Conservation (phyloP, 2,797 vertebrate species). For the Crocodylus rhombifer region DNA sequence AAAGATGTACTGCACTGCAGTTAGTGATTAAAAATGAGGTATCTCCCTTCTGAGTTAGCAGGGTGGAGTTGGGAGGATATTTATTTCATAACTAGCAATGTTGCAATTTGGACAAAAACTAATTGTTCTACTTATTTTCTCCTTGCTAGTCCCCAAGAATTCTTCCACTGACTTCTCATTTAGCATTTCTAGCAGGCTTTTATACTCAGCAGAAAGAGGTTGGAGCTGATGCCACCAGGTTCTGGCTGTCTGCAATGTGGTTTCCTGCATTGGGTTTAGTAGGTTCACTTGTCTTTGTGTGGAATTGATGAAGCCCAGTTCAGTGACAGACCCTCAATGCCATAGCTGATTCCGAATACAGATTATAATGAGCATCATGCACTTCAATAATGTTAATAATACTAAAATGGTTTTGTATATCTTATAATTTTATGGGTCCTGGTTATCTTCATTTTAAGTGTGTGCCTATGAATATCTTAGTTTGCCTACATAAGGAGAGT, state of each 20-base stretch:
- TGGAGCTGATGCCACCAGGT: background rate
- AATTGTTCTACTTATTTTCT: background rate
- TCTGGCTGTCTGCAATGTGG: background rate
- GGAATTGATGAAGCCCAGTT: no score
- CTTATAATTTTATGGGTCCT: background rate
- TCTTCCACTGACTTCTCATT: background rate
- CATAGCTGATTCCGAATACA: background rate
- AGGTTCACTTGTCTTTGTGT: background rate
- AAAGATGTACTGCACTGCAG: background rate
- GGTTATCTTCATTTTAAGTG: background rate
- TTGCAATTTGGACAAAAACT: background rate
- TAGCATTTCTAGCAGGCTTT: background rate
- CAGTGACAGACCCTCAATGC: background rate
- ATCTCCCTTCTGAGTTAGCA: background rate
- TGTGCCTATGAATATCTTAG: background rate
- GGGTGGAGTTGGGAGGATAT: background rate
- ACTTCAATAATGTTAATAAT: background rate
- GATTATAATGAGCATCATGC: background rate
- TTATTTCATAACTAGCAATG: background rate
- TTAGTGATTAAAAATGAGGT: background rate
- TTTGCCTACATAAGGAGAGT: background rate
- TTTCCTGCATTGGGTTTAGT: background rate
- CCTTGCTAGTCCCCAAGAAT: background rate
- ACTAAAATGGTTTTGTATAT: background rate
- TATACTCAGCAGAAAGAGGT: background rate